These are phyloP conservation scores for Balaeniceps rex DNA, from an alignment of 2,113 vertebrate species.

Conservation along the genomic window DNA sequence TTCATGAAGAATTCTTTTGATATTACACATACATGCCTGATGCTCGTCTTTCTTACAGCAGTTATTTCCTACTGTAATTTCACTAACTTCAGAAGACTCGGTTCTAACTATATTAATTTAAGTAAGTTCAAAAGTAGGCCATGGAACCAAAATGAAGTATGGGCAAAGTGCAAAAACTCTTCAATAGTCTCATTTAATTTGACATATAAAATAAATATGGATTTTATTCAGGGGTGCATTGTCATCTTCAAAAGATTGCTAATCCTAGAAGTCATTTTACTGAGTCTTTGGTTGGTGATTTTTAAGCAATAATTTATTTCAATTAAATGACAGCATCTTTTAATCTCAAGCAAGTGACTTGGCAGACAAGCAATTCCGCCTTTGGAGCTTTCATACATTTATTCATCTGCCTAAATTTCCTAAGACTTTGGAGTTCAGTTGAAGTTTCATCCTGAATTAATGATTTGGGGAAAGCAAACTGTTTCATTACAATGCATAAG, in stretches of 20 bases:
- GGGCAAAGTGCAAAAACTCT: background rate
- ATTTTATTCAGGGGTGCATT: slow-evolving; percentile 3
- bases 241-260: slow-evolving; percentile 4
- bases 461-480: background rate
- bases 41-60: background rate
- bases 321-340: slow-evolving; percentile 60
- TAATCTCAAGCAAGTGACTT: slow-evolving; percentile 49
- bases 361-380: slow-evolving; percentile 27
- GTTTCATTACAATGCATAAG: background rate
- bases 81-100: background rate
- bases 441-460: slow-evolving; percentile 7
- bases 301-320: slow-evolving; percentile 53
- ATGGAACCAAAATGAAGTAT: background rate
- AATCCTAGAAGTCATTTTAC: slow-evolving; percentile 41
- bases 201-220: slow-evolving; percentile 34
- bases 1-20: background rate
- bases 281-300: background rate
- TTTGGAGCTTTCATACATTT: slow-evolving; percentile 37
- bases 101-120: background rate
- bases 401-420: slow-evolving; percentile 26
- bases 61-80: slow-evolving; percentile 4
- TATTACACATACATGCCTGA: background rate
- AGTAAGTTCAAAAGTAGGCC: slow-evolving; percentile 35
- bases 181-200: slow-evolving; percentile 3
- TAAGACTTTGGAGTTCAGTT: background rate